phyloP scores from a whole-genome alignment of 2,113 vertebrate species.

The Scomber japonicus region DNA sequence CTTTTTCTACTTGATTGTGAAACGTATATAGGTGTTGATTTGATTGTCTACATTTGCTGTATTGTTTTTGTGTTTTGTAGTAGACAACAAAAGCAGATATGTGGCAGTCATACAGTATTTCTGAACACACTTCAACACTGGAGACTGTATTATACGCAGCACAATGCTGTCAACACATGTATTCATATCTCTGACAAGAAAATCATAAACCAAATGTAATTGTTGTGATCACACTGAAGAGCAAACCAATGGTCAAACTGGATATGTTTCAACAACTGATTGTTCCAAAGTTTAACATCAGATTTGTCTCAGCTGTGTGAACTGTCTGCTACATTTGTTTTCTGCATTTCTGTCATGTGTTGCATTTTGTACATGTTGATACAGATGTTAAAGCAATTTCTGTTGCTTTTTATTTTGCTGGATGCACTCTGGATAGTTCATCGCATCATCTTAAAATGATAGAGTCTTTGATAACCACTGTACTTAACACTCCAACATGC shows the following conservation, averaged over 20 bases:
- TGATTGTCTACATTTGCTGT: constrained; percentile 43
- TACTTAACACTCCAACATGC: constrained; percentile 21
- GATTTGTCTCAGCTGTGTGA: constrained; percentile 32
- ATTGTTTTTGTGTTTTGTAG: constrained; percentile 56
- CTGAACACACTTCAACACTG: constrained; percentile 10
- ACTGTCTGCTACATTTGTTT: constrained; percentile 40
- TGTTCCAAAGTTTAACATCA: constrained; percentile 3
- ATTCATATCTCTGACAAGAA: background rate
- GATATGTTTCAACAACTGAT: background rate
- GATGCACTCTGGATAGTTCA: constrained; percentile 30
- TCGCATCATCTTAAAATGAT: constrained; percentile 8
- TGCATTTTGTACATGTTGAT: constrained; percentile 31
- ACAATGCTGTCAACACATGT: background rate
- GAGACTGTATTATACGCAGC: background rate
- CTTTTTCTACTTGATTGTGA: constrained; percentile 53
- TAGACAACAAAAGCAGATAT: constrained; percentile 41
- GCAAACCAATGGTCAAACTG: background rate
- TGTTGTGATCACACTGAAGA: background rate
- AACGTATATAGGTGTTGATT: constrained; percentile 46
- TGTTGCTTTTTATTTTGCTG: constrained; percentile 19
- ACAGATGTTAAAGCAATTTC: constrained; percentile 26
- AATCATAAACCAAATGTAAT: background rate
- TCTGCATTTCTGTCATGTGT: constrained; percentile 37
- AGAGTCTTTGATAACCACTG: constrained; percentile 27
- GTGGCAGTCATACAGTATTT: constrained; percentile 41